Base-by-base conservation (phyloP, 2,797 vertebrate genomes). In the Neoniphon sammara region DNA sequence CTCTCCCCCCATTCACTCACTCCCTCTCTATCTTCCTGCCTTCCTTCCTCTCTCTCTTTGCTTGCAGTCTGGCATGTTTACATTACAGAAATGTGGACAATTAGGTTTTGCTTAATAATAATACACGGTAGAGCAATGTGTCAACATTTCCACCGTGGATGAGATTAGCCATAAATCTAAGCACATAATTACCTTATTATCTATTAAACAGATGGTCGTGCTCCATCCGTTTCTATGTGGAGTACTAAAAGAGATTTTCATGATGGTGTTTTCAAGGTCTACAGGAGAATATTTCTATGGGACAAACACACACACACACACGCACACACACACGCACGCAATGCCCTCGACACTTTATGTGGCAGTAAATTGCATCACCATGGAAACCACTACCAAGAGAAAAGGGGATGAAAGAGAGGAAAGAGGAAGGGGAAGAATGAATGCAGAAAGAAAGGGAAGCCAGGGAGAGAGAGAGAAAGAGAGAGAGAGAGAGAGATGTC, bases 341-440 rank as follows among this genome's bases (percentile, higher is more conserved):
- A 81, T 82, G 85, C 75, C 81, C 85, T 85, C 56, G 18, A 80
- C 82, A 89, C 86, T 86, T 89, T 84, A 87, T 88, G 85, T 91
- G 89, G 85, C 89, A 77, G 80, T 79, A 87, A 92, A 91, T 73
- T 77, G 77, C 72, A 86, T 94, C 89, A 85, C 93, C 91, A 93
- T 93, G 92, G 93, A 87, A 93, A 94, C 93, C 70, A 84, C 84
- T 87, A 91, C 82, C 78, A 83, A 76, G 81, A 86, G 85, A 85
- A 86, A 85, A 75, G 73, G 71, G 83, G 78, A 84, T 75, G 77
- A 89, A 82, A 91, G 80, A 78, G 69, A 18, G 31, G 70, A 80
- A 62, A 49, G 66, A 66, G 81, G 72, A 75, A 5, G 31, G 68
- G 64, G 64, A 70, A 61, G 81, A 70, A 17, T 30, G 27, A 42